phyloP scores from a whole-genome alignment of 2,888 invertebrate species.

The Drosophila meridiana region DNA sequence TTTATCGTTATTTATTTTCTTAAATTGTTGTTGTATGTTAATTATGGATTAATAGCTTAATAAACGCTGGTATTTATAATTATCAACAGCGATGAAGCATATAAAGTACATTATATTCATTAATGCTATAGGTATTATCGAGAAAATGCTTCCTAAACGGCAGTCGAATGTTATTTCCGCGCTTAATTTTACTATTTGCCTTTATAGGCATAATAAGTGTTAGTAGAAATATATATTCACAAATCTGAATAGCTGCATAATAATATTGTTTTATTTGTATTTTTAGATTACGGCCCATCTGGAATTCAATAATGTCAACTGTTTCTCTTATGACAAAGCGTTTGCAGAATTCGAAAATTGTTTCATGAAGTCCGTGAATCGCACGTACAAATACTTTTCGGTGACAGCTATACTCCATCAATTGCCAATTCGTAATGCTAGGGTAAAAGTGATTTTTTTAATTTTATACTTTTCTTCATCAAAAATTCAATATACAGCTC shows the following conservation, averaged over 20 bases:
- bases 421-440: slow-evolving; percentile 25
- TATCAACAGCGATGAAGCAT: slow-evolving; percentile 5
- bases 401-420: background rate
- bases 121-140: background rate
- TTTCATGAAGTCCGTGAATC: slow-evolving; percentile 50
- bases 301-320: slow-evolving; percentile 56
- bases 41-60: background rate
- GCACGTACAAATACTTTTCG: slow-evolving; percentile 59
- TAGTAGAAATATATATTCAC: slow-evolving; percentile 3
- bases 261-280: background rate
- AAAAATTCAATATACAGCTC: slow-evolving; percentile 8
- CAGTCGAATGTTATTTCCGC: slow-evolving; percentile 15
- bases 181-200: background rate
- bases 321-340: slow-evolving; percentile 5
- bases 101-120: background rate
- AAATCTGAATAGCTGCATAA: rapidly evolving
- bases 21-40: background rate
- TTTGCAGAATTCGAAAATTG: slow-evolving; percentile 40
- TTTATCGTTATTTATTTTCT: no score
- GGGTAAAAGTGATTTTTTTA: slow-evolving; percentile 20
- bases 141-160: background rate
- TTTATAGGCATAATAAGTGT: slow-evolving; percentile 8
- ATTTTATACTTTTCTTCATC: background rate
- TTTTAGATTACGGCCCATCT: slow-evolving; percentile 37
- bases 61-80: background rate